Conservation (phyloP, 2,888 invertebrate genomes). For the Adineta ricciae region DNA sequence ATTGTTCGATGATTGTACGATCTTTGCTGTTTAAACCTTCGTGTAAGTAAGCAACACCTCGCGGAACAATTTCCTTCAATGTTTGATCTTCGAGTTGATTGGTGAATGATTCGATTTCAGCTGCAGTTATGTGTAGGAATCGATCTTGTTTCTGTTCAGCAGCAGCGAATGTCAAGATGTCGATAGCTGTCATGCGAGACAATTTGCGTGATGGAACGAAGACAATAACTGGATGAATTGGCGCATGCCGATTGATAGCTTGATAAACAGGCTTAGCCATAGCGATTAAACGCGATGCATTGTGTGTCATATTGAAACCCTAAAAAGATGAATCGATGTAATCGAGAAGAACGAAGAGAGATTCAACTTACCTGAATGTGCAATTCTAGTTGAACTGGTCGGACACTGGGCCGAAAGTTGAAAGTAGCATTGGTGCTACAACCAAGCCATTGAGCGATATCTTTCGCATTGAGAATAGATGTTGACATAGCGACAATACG, state of each 20-base stretch:
- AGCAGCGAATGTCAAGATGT: conserved; percentile 81
- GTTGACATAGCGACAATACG: conserved; percentile 91
- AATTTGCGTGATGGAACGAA: conserved; percentile 65
- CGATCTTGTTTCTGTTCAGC: conserved; percentile 60
- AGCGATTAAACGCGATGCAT: conserved; percentile 82
- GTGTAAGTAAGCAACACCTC: conserved; percentile 93
- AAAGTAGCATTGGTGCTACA: conserved; percentile 84
- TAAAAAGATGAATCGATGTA: conserved; percentile 15
- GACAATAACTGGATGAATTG: conserved; percentile 46
- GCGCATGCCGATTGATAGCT: conserved; percentile 64
- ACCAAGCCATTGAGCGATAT: conserved; percentile 92
- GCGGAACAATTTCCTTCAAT: conserved; percentile 76
- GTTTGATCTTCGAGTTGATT: conserved; percentile 49
- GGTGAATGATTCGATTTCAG: not conserved
- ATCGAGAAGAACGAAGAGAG: not conserved
- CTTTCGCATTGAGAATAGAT: conserved; percentile 86
- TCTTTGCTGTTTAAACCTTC: conserved; percentile 79
- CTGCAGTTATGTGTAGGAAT: not conserved
- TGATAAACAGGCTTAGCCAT: conserved; percentile 97
- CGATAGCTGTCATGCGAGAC: conserved; percentile 88
- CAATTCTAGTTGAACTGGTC: conserved; percentile 87
- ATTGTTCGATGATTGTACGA: conserved; percentile 78
- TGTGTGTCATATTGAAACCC: conserved; percentile 76
- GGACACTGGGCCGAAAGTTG: conserved; percentile 94
- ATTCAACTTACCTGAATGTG: conserved; percentile 62